Percentiles rank a stretch among this genome's conserved stretches.
Conservation (phyloP, 2,888 invertebrate species). For the Liodrosophila aerea region DNA sequence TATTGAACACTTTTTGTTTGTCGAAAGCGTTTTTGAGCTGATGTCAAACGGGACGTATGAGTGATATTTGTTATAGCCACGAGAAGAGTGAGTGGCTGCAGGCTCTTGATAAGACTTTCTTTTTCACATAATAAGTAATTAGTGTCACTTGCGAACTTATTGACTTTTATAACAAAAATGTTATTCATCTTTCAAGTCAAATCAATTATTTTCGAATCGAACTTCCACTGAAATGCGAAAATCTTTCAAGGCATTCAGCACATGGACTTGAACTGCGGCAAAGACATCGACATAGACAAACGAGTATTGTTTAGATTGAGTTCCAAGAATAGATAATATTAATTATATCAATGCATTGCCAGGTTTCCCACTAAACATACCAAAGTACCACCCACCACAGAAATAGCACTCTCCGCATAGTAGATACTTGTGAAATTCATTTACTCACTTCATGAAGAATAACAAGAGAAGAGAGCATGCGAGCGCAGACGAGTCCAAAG, state of each 20-base stretch:
- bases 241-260: background rate
- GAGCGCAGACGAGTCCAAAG: constrained; percentile 4
- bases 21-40: constrained; percentile 54
- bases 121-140: constrained; percentile 10
- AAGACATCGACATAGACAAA: constrained; percentile 36
- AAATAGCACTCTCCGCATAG: constrained; percentile 30
- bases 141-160: too few species aligned
- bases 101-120: constrained; percentile 36
- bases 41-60: constrained; percentile 53
- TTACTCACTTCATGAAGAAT: constrained; percentile 32
- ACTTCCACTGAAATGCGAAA: constrained; percentile 32
- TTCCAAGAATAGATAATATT: constrained; percentile 67
- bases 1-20: constrained; percentile 51
- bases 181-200: constrained; percentile 54
- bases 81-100: constrained; percentile 32
- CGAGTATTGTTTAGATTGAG: constrained; percentile 54
- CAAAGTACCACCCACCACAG: constrained; percentile 19
- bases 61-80: constrained; percentile 65
- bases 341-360: constrained; percentile 55
- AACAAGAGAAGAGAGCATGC: background rate
- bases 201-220: constrained; percentile 40
- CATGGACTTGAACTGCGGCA: constrained; percentile 7
- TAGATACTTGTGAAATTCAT: constrained; percentile 47
- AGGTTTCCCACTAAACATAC: constrained; percentile 57
- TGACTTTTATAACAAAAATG: too few species aligned